Evolutionary conservation across 2,888 invertebrate genomes (phyloP), one percentile per base, ranked within the genome.

Genomic region (Pachycephus smyrnensis): DNA sequence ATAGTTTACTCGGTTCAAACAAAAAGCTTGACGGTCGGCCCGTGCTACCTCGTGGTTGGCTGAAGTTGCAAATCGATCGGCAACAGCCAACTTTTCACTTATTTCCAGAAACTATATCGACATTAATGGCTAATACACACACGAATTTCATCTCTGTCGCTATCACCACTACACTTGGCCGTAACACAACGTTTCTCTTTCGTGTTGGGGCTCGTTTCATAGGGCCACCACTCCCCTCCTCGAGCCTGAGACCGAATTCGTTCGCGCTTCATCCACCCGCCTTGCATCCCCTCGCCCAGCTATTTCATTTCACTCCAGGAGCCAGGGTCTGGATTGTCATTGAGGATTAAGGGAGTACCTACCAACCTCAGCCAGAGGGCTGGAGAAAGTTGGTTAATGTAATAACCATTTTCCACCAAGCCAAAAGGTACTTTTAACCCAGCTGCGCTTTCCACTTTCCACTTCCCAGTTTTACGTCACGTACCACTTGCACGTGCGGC

Each of bases 301-400:
- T 37, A 73, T 76, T 73, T 76, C 73, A 73, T 76, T 76, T 76
- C 73, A 30, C 73, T 30, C 73, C 30, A 23, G 69, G 40, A 73
- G 71, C 68, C 80, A 75, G 80, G 71, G 35, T 69, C n/a, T 69
- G 76, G 36, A 81, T 78, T 80, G 81, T 78, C 78, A 73, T 73
- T 74, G 75, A 55, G 81, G 78, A 81, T 81, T 81, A 81, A 76
- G 76, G 71, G 55, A 55, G 55, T 55, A 55, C 55, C 55, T 55
- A 9, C 23, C 55, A 55, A 55, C 55, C 55, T 55, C 55, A 55
- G 23, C 55, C 2, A n/a, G 74, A 75, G 80, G 73, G 74, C 75
- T 15, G 69, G 80, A 81, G 68, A 81, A 81, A 81, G 78, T 81
- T 81, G 71, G 78, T 81, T 81, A 81, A 81, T 75, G 74, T 78